phyloP scores from a whole-genome alignment of 2,797 vertebrate species.

The Sebastes itinus region DNA sequence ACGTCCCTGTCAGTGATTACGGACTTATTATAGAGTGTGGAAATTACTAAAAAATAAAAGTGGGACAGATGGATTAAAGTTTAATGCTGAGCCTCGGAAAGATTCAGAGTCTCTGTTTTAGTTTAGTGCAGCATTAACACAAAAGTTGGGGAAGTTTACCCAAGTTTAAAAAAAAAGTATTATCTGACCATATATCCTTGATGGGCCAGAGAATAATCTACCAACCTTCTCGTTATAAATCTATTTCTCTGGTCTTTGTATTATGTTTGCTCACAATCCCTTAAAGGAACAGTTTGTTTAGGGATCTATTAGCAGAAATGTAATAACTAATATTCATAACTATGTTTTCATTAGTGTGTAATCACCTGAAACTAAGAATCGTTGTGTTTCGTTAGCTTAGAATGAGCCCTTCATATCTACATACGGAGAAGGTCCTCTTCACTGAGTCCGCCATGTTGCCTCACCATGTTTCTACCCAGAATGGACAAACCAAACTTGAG shows the following conservation, averaged over 20 bases:
- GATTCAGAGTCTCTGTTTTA: conserved; percentile 19
- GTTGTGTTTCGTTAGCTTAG: too few species aligned
- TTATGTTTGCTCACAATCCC: not conserved
- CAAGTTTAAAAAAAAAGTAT: not conserved
- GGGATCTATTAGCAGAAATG: too few species aligned
- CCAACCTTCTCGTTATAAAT: not conserved
- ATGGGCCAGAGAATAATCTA: not conserved
- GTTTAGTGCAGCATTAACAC: conserved; percentile 45
- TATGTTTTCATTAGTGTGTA: too few species aligned
- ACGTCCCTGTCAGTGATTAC: conserved; percentile 46
- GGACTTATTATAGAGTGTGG: conserved; percentile 50
- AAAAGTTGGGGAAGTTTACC: conserved; percentile 48
- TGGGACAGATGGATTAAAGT: conserved; percentile 71
- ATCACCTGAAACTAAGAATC: too few species aligned
- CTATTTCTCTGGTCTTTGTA: not conserved
- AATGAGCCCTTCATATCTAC: too few species aligned
- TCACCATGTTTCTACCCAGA: too few species aligned
- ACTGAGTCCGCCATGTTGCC: too few species aligned
- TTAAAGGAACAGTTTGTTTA: not conserved
- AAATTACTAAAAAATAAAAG: conserved; percentile 50
- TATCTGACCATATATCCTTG: not conserved
- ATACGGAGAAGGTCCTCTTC: too few species aligned
- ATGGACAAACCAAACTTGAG: too few species aligned
- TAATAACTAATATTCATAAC: too few species aligned
- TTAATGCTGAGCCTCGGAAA: conserved; percentile 48